Percentiles rank a stretch among this genome's conserved stretches.
Evolutionary conservation across 2,113 vertebrate genomes (phyloP).

Genomic region (Ageneiosus marmoratus): DNA sequence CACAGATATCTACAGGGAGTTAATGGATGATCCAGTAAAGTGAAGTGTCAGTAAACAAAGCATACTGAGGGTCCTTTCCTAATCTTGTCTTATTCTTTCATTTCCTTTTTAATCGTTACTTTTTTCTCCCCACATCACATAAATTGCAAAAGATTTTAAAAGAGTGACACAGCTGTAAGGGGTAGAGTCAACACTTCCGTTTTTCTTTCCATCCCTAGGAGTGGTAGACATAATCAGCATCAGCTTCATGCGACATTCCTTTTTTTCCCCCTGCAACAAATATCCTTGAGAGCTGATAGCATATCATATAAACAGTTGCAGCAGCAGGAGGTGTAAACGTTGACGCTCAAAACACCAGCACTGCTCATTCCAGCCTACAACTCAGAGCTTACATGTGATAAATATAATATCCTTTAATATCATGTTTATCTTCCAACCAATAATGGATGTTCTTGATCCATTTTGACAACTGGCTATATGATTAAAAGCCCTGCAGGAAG

Average conservation of each 20-base stretch:
- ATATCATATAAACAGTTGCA: constrained; percentile 33
- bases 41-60: not conserved
- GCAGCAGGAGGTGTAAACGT: constrained; percentile 9
- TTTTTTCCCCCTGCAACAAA: constrained; percentile 31
- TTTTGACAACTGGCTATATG: constrained; percentile 16
- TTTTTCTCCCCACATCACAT: constrained; percentile 2
- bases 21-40: not conserved
- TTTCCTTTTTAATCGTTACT: not conserved
- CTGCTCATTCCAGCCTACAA: not conserved
- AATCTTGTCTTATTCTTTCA: not conserved
- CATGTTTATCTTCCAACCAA: constrained; percentile 20
- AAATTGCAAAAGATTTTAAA: constrained; percentile 14
- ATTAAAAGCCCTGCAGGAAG: constrained; percentile 33
- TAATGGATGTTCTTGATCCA: constrained; percentile 35
- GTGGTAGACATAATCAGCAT: constrained; percentile 21
- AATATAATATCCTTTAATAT: constrained; percentile 42
- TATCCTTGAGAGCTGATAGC: constrained; percentile 36
- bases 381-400: constrained; percentile 31
- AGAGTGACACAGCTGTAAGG: not conserved
- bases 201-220: constrained; percentile 10
- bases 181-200: constrained; percentile 15
- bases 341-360: constrained; percentile 4
- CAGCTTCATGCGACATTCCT: constrained; percentile 21
- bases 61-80: not conserved
- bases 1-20: not conserved